Percentiles rank a stretch among this genome's conserved stretches.
phyloP scores from a whole-genome alignment of 2,797 vertebrate genomes.

The Phalanger gymnotis region DNA sequence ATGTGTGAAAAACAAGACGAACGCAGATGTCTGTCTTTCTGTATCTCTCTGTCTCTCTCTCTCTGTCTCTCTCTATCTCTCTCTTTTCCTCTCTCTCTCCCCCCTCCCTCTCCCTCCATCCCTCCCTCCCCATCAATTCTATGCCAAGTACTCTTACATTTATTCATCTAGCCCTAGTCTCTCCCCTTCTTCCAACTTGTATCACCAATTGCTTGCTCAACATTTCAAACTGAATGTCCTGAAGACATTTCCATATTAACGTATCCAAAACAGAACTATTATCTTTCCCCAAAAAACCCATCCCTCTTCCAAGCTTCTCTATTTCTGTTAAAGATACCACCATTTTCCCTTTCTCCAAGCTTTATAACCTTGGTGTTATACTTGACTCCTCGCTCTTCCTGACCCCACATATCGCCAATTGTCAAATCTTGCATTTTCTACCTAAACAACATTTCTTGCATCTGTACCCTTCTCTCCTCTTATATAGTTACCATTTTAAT shows the following conservation, averaged over 20 bases:
- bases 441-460: not conserved
- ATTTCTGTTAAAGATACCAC: not conserved
- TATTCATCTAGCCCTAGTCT: not conserved
- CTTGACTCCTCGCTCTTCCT: not conserved
- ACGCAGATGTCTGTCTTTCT: not conserved
- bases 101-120: too few relatives aligned
- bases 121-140: not conserved
- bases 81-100: too few relatives aligned
- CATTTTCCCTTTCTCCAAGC: not conserved
- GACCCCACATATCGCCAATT: not conserved
- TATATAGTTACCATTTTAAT: not conserved
- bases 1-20: not conserved
- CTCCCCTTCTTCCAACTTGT: not conserved
- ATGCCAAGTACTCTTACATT: not conserved
- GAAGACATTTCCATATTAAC: not conserved
- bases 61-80: too few relatives aligned
- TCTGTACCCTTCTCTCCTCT: not conserved
- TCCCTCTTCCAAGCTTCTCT: not conserved
- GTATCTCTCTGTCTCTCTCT: not conserved
- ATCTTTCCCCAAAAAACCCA: not conserved
- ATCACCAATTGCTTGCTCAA: not conserved
- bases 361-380: not conserved
- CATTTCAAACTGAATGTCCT: not conserved
- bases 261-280: not conserved
- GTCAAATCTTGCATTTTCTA: not conserved